phyloP scores from a whole-genome alignment of 1,140 invertebrate species.

The Dendrolimus kikuchii region DNA sequence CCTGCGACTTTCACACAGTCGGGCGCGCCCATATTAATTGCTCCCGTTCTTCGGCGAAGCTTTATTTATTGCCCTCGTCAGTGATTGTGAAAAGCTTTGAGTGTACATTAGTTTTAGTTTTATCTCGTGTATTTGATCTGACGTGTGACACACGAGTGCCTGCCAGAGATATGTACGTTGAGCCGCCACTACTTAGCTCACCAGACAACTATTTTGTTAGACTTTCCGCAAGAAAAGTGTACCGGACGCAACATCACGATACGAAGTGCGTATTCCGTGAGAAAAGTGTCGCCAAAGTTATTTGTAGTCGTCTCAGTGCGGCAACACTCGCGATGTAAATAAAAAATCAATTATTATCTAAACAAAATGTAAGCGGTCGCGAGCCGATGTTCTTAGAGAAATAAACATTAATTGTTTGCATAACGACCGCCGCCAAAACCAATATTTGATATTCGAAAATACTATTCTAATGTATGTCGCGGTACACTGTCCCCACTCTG shows the following conservation, averaged over 20 bases:
- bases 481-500: conserved; percentile 48
- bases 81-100: conserved; percentile 65
- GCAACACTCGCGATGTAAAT: conserved; percentile 52
- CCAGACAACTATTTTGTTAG: conserved; percentile 6
- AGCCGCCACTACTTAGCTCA: conserved; percentile 12
- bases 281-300: conserved; percentile 39
- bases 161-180: conserved; percentile 10
- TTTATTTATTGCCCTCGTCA: conserved; percentile 62
- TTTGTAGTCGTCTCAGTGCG: conserved; percentile 43
- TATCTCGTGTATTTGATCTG: conserved; percentile 55
- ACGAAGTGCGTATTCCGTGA: conserved; percentile 29
- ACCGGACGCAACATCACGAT: conserved; percentile 13
- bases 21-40: conserved; percentile 69
- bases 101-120: conserved; percentile 61
- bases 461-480: conserved; percentile 68
- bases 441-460: conserved; percentile 71
- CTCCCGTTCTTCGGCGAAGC: conserved; percentile 67
- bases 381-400: conserved; percentile 65
- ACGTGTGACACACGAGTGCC: conserved; percentile 45
- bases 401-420: conserved; percentile 68
- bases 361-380: conserved; percentile 64
- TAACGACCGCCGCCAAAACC: conserved; percentile 61
- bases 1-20: conserved; percentile 61
- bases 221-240: conserved; percentile 26
- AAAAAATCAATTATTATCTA: conserved; percentile 66